phyloP scores from a whole-genome alignment of 2,888 invertebrate species.

The Alviniconcha strummeri region DNA sequence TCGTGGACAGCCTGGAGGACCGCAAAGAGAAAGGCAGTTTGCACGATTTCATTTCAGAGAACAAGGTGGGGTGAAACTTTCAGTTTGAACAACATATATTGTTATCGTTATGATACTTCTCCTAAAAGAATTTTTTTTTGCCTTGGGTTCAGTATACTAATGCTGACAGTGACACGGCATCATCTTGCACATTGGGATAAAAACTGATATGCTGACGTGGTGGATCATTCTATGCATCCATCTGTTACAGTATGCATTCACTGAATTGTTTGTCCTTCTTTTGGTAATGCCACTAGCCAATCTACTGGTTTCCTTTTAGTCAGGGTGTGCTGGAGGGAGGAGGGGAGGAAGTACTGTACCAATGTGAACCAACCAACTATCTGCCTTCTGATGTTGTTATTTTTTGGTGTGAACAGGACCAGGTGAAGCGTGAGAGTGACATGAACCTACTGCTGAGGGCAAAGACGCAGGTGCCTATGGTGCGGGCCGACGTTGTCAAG shows the following conservation, averaged over 20 bases:
- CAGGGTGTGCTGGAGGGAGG: not conserved
- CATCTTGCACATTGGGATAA: no score
- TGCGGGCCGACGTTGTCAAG: slow-evolving; percentile 55
- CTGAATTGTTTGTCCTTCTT: no score
- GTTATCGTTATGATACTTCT: not conserved
- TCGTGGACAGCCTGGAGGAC: slow-evolving; percentile 44
- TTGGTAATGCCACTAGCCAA: no score
- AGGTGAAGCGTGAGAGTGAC: slow-evolving; percentile 58
- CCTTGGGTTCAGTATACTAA: not conserved
- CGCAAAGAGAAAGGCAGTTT: slow-evolving; percentile 27
- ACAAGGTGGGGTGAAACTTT: slow-evolving; percentile 33
- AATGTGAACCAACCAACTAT: no score
- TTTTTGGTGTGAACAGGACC: slow-evolving; percentile 42
- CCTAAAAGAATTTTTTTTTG: not conserved
- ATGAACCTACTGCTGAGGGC: slow-evolving; percentile 52
- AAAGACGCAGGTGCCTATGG: slow-evolving; percentile 51
- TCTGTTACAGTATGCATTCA: no score
- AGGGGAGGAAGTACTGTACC: no score
- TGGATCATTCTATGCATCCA: no score
- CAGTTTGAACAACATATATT: not conserved
- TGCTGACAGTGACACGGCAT: not conserved
- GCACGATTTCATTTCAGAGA: slow-evolving; percentile 36
- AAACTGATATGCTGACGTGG: no score
- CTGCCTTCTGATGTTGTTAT: no score
- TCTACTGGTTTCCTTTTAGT: not conserved